phyloP scores from a whole-genome alignment of 2,113 vertebrate genomes.

The Gasterosteus nipponicus region DNA sequence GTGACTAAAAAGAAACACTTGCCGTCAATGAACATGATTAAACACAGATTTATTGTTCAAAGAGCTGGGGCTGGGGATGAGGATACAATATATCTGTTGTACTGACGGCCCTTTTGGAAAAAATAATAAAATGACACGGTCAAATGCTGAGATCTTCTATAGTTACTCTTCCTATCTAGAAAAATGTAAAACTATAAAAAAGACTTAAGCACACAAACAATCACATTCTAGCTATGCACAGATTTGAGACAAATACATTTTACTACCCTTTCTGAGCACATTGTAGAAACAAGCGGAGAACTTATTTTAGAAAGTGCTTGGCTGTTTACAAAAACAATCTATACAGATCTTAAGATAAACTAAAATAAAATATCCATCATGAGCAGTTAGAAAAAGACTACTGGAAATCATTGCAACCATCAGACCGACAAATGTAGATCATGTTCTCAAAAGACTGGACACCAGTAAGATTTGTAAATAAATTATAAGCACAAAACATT shows the following conservation, averaged over 20 bases:
- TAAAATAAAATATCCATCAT: slow-evolving; percentile 23
- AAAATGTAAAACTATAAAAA: slow-evolving; percentile 44
- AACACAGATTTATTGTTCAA: slow-evolving; percentile 78
- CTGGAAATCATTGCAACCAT: slow-evolving; percentile 14
- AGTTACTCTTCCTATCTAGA: slow-evolving; percentile 47
- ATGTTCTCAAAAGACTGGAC: slow-evolving; percentile 33
- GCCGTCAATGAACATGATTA: slow-evolving; percentile 49
- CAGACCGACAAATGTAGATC: slow-evolving; percentile 33
- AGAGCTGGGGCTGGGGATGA: slow-evolving; percentile 38
- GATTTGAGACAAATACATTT: slow-evolving; percentile 44
- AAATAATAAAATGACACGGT: slow-evolving; percentile 47
- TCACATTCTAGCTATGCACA: slow-evolving; percentile 49
- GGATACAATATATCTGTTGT: slow-evolving; percentile 50
- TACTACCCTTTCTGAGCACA: slow-evolving; percentile 28
- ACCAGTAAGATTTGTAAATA: slow-evolving; percentile 9
- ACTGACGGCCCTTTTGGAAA: slow-evolving; percentile 60
- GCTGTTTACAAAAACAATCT: slow-evolving; percentile 33
- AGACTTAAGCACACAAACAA: slow-evolving; percentile 34
- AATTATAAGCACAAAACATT: slow-evolving; percentile 38
- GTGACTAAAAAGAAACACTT: slow-evolving; percentile 2
- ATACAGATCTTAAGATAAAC: slow-evolving; percentile 16
- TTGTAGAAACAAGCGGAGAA: slow-evolving; percentile 39
- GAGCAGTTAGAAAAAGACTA: slow-evolving; percentile 20
- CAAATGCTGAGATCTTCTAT: slow-evolving; percentile 34
- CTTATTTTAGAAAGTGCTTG: slow-evolving; percentile 20